These are phyloP conservation scores for Monopterus albus DNA, from an alignment of 2,113 vertebrate species.

Conservation along the genomic window DNA sequence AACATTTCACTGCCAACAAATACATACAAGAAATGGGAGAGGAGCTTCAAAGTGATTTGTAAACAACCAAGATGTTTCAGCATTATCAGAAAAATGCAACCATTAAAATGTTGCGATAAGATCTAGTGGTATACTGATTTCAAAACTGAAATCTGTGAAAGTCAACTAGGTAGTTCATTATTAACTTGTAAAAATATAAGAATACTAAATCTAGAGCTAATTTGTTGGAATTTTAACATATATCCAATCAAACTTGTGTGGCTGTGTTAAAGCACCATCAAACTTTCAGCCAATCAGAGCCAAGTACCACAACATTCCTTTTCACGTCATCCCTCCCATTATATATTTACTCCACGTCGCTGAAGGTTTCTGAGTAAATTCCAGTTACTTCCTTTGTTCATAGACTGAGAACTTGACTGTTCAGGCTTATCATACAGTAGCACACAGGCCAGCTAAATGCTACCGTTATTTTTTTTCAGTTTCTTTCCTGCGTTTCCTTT, in stretches of 20 bases:
- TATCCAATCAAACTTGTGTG: neutral
- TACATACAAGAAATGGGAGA: neutral
- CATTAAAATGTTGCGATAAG: neutral
- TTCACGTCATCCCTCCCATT: neutral
- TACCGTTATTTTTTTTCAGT: too few relatives aligned
- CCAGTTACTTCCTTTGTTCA: constrained; percentile 13
- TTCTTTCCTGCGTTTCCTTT: constrained; percentile 36
- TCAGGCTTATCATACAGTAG: neutral
- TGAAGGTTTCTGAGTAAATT: constrained; percentile 4
- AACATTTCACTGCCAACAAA: neutral
- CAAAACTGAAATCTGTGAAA: too few relatives aligned
- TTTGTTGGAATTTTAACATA: too few relatives aligned
- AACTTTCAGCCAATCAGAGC: neutral
- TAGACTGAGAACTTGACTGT: neutral
- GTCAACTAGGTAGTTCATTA: too few relatives aligned
- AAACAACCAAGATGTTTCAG: neutral
- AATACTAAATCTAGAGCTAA: too few relatives aligned
- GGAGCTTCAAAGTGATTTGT: neutral
- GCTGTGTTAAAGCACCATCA: neutral
- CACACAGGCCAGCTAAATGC: neutral
- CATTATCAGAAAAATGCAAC: neutral
- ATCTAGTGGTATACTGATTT: neutral
- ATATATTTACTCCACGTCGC: neutral
- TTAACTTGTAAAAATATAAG: too few relatives aligned
- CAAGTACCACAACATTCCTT: neutral